Evolutionary conservation across 2,888 invertebrate genomes (phyloP), one percentile per base, ranked within the genome.

Genomic region (Lithophane ornitopus): DNA sequence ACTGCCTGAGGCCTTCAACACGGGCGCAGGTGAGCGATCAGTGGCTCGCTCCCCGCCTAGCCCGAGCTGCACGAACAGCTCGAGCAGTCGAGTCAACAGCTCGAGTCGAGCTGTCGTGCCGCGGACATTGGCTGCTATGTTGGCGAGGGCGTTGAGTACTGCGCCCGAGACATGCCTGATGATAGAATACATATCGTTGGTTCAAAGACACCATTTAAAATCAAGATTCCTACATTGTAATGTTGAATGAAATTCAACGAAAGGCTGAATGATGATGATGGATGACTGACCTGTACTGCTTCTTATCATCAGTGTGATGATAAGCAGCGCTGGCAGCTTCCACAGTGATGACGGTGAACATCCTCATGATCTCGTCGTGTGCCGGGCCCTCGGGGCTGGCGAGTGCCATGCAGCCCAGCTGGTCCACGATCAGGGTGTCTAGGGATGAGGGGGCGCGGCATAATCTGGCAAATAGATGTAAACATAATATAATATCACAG

Each of bases 321-420:
- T 95, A 95, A 0, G 94, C 92, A 1, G 98, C 97, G 82, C 98
- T 98, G 81, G 99, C 98, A 12, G 99, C 98, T 91, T 99, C 99
- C 19, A 99, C 98, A 0, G 99, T 99, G 89, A 99, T 99, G 93
- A 98, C 98, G 0, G 98, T 98, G 95, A 99, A 99, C 98, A 99
- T 99, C 90, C 98, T 98, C 99, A 99, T 99, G 82, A 99, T 99
- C 93, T 99, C 99, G 89, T 99, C 99, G 92, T 99, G 99, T 0
- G 98, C 98, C 52, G 97, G 97, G 0, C 98, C 97, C 89, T 98
- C 98, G 86, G 98, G 98, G 90, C 98, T 98, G 0, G 99, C 99
- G 73, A 99, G 98, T 78, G 99, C 98, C 98, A 99, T 99, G 92
- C 99, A 99, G 22, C 99, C 99, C 66, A 99, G 97, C 94, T 99